Percentiles rank a stretch among this genome's conserved stretches.
Evolutionary conservation across 2,888 invertebrate species (phyloP).

Genomic region (Cephus pulcher): DNA sequence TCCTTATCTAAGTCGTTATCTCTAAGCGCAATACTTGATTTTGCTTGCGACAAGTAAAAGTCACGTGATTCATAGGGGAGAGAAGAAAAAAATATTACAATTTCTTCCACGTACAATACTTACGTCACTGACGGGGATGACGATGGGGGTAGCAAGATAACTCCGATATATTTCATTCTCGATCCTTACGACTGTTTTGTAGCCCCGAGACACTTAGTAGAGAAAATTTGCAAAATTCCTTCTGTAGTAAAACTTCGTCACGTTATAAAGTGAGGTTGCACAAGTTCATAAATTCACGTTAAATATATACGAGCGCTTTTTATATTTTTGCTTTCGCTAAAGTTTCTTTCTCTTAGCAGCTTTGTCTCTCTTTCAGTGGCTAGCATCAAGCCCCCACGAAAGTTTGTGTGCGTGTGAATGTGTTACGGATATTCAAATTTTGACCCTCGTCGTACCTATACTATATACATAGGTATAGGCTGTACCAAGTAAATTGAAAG

Average conservation of each 20-base stretch:
- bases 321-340: neutral
- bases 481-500: neutral
- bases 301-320: neutral
- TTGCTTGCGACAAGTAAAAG: neutral
- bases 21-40: neutral
- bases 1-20: neutral
- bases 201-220: neutral
- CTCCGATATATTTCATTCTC: neutral
- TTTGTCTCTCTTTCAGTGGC: neutral
- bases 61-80: neutral
- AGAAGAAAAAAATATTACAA: neutral
- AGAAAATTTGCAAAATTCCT: neutral
- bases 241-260: neutral
- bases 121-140: neutral
- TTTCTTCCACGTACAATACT: neutral
- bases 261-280: neutral
- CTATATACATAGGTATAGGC: neutral
- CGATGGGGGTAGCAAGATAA: neutral
- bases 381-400: neutral
- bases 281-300: neutral
- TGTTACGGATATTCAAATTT: neutral
- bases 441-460: neutral
- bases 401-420: slow-evolving; percentile 25
- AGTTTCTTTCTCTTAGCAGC: neutral
- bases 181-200: neutral